Base-by-base conservation (phyloP, 2,113 vertebrate species). In the Talpa occidentalis region DNA sequence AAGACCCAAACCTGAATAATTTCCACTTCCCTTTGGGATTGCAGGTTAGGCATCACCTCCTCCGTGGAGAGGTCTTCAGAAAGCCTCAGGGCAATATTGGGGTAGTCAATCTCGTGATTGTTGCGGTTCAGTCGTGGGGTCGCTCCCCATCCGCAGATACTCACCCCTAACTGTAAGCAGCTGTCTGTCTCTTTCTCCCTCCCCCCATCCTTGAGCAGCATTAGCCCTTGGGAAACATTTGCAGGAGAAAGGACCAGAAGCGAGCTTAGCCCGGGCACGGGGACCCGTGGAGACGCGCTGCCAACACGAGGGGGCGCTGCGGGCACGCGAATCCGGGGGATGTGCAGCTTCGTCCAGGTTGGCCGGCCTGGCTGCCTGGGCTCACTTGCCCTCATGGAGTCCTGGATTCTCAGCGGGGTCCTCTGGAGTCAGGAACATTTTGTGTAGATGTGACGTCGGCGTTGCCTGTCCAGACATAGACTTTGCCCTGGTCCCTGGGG, bases 231-330 rank as follows among this genome's bases (percentile, higher is more conserved):
- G 42, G 2, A 17, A 44, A 60, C 26, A 0, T n/a, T n/a, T 60
- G 42, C 16, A 2, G 60, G 10, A 28, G 1, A 4, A 21, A 49
- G 24, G 72, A 52, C 35, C 1, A 6, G 32, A n/a, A 5, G 3
- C 5, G 5, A 6, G 6, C 40, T 35, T 47, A 35, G 35, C 8
- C 1, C 0, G 6, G 16, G 35, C 8, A 0, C 0, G 6, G 16
- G 17, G 30, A 59, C 1, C 0, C 83, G 87, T 3, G 4, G 30
- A 17, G 82, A 86, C 2, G 4, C 21, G 0, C 8, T 37, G 9
- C 16, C 2, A 70, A 60, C 96, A 76, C 90, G 1, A 56, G 96
- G 96, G 54, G 96, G 94, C 81, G 82, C 85, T 96, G 88, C 28
- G 35, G 70, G 5, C 69, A 42, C 17, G 59, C 1, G n/a, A 21